Percentiles rank a stretch among this genome's conserved stretches.
These are phyloP conservation scores for Mystacides longicornis DNA, from an alignment of 2,888 invertebrate genomes.

Conservation along the genomic window DNA sequence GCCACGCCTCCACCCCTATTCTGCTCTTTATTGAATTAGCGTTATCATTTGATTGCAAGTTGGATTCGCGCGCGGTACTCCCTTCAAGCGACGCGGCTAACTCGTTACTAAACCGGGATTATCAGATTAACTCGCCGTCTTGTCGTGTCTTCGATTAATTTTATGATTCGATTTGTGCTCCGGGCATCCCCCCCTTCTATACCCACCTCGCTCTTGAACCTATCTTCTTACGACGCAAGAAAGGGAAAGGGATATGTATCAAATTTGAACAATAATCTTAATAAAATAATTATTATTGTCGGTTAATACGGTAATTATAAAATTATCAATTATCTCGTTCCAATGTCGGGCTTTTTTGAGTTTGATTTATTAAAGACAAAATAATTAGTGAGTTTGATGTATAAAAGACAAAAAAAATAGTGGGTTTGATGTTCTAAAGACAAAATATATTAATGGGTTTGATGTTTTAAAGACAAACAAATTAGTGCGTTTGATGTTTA, in stretches of 20 bases:
- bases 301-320: no score
- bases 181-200: constrained; percentile 42
- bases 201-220: constrained; percentile 32
- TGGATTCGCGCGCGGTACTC: constrained; percentile 37
- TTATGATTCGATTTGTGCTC: constrained; percentile 42
- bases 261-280: constrained; percentile 13
- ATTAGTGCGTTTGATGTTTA: no score
- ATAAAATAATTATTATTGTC: no score
- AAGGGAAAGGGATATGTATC: constrained; percentile 7
- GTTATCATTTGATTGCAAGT: constrained; percentile 65
- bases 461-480: no score
- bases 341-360: no score
- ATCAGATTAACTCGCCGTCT: constrained; percentile 24
- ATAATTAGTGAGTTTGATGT: no score
- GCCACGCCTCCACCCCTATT: constrained; percentile 48
- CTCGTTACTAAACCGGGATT: constrained; percentile 30
- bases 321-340: no score
- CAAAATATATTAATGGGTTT: no score
- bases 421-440: no score
- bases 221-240: not conserved
- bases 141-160: constrained; percentile 23
- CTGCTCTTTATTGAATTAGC: constrained; percentile 70
- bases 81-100: constrained; percentile 42
- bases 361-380: no score
- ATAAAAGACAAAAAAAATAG: no score